A percentile compares a stretch with the other conserved stretches of the same genome.
Conservation (phyloP, 2,888 invertebrate species). For the Sinohyriopsis cumingii region DNA sequence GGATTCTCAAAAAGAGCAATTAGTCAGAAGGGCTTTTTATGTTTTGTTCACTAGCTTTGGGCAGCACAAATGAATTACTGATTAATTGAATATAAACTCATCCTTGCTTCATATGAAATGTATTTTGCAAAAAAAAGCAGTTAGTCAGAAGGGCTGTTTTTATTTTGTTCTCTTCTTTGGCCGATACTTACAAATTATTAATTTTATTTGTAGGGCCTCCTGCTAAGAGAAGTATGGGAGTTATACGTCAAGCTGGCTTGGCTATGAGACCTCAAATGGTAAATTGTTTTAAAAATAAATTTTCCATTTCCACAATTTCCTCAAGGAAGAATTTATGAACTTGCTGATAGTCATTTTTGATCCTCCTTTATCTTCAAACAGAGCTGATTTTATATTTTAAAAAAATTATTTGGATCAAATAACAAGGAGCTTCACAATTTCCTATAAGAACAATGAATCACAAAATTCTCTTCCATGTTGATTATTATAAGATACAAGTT, state of each 20-base stretch:
- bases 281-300: constrained; percentile 10
- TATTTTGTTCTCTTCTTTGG: too few species aligned
- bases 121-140: too few species aligned
- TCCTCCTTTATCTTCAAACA: constrained; percentile 1
- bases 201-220: constrained; percentile 75
- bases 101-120: too few species aligned
- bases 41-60: too few species aligned
- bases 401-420: too few species aligned
- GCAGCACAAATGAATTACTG: neutral
- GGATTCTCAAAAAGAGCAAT: too few species aligned
- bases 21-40: too few species aligned
- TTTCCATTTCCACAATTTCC: neutral
- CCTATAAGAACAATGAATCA: too few species aligned
- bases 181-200: neutral
- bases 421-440: too few species aligned
- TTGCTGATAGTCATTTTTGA: neutral
- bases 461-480: too few species aligned
- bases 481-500: too few species aligned
- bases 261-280: constrained; percentile 50
- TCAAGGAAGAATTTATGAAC: constrained; percentile 6
- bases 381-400: neutral
- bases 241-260: constrained; percentile 63
- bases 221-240: constrained; percentile 79
- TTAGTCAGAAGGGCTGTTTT: too few species aligned
- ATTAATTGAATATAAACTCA: neutral